phyloP scores from a whole-genome alignment of 2,888 invertebrate genomes.

The Resseliella maxima region DNA sequence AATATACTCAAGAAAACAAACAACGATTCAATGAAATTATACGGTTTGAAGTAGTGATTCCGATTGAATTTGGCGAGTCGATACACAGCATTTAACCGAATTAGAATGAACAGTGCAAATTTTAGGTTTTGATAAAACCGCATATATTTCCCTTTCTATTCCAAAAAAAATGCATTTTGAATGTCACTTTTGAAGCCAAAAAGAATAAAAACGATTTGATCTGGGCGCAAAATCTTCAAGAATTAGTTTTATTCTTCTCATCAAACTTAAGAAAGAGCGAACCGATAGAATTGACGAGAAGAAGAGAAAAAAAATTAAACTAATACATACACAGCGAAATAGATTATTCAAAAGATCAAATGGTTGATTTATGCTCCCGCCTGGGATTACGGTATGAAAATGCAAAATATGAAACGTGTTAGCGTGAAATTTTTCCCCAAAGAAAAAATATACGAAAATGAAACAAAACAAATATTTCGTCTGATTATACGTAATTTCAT shows the following conservation, averaged over 20 bases:
- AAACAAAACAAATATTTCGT: too few species aligned
- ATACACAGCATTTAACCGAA: background rate
- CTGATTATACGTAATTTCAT: background rate
- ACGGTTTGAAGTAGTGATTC: too few species aligned
- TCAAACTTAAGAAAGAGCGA: too few species aligned
- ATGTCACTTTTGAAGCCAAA: background rate
- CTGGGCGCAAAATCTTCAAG: background rate
- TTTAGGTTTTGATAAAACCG: background rate
- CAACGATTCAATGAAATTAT: background rate
- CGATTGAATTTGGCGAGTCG: too few species aligned
- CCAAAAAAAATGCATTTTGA: background rate
- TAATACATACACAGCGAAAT: too few species aligned
- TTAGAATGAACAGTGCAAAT: background rate
- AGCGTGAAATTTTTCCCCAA: background rate
- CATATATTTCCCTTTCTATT: background rate
- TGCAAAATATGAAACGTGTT: background rate
- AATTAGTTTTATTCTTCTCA: too few species aligned
- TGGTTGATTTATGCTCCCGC: conserved; percentile 20
- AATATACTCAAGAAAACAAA: background rate
- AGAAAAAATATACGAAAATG: too few species aligned
- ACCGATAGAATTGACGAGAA: too few species aligned
- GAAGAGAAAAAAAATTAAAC: background rate
- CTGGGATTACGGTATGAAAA: background rate
- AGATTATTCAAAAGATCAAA: conserved; percentile 28
- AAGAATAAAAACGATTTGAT: background rate